Conservation (phyloP, 2,888 invertebrate species). For the Chelonus formosanus region DNA sequence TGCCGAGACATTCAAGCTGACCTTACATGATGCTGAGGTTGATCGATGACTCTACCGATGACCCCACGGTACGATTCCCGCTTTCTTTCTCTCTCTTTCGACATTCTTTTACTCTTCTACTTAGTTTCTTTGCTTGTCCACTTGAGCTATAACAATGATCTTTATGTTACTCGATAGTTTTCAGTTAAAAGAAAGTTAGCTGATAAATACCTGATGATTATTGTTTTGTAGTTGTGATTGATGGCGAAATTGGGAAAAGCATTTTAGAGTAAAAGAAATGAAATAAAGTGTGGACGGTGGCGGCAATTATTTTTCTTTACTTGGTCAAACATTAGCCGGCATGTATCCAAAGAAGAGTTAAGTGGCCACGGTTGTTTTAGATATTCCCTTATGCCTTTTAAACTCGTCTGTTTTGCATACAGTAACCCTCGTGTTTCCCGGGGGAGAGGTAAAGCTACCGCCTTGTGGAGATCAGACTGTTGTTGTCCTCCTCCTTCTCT, state of each 20-base stretch:
- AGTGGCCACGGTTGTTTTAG: conserved; percentile 30
- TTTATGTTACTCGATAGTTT: too few species aligned
- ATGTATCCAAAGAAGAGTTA: conserved; percentile 29
- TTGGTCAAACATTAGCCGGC: conserved; percentile 16
- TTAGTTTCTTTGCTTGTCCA: neutral
- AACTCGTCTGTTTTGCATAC: conserved; percentile 33
- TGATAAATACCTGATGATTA: too few species aligned
- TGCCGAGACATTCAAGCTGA: conserved; percentile 53
- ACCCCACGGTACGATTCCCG: conserved; percentile 46
- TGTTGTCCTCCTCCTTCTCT: conserved; percentile 1
- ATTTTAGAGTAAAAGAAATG: too few species aligned
- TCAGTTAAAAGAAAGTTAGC: too few species aligned
- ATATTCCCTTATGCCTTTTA: conserved; percentile 34
- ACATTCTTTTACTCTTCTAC: conserved; percentile 41
- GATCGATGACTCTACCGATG: conserved; percentile 60
- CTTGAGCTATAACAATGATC: too few species aligned
- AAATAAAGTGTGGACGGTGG: neutral
- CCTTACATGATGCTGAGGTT: conserved; percentile 51
- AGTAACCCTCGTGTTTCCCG: conserved; percentile 23
- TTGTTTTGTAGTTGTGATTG: too few species aligned
- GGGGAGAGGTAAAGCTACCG: conserved; percentile 23
- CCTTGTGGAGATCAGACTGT: conserved; percentile 8
- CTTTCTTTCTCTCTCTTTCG: conserved; percentile 37
- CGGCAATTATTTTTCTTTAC: conserved; percentile 18
- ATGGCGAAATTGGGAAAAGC: too few species aligned